These are phyloP conservation scores for Silurus aristotelis DNA, from an alignment of 2,797 vertebrate species.

Conservation along the genomic window DNA sequence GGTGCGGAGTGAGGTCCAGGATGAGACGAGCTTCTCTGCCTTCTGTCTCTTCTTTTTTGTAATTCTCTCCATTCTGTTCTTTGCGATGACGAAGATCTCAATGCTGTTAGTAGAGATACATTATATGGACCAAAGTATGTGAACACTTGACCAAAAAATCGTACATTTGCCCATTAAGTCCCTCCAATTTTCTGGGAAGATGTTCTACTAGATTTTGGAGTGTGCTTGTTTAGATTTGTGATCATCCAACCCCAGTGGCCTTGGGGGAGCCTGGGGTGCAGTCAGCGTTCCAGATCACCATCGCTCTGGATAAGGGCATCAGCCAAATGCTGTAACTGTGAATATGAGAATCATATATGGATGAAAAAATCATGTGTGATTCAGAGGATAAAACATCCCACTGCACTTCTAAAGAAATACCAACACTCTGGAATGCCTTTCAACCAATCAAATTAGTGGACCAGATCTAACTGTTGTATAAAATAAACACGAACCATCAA, in stretches of 20 bases:
- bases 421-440: neutral
- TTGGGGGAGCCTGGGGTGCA: too few species aligned
- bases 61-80: neutral
- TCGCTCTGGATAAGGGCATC: too few species aligned
- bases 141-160: too few species aligned
- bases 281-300: too few species aligned
- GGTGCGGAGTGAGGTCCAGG: neutral
- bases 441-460: neutral
- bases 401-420: neutral
- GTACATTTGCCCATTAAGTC: too few species aligned
- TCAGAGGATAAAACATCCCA: neutral
- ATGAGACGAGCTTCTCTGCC: neutral
- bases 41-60: neutral
- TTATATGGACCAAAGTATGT: neutral
- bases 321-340: too few species aligned
- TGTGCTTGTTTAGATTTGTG: too few species aligned
- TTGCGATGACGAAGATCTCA: neutral
- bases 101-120: neutral
- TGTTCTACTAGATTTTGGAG: too few species aligned
- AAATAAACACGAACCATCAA: neutral
- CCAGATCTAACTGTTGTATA: neutral
- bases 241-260: too few species aligned
- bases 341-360: too few species aligned
- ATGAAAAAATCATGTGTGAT: neutral
- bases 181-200: too few species aligned